Evolutionary conservation across 2,888 invertebrate genomes (phyloP), one percentile per base, ranked within the genome.

Genomic region (Eucera pruinosa): DNA sequence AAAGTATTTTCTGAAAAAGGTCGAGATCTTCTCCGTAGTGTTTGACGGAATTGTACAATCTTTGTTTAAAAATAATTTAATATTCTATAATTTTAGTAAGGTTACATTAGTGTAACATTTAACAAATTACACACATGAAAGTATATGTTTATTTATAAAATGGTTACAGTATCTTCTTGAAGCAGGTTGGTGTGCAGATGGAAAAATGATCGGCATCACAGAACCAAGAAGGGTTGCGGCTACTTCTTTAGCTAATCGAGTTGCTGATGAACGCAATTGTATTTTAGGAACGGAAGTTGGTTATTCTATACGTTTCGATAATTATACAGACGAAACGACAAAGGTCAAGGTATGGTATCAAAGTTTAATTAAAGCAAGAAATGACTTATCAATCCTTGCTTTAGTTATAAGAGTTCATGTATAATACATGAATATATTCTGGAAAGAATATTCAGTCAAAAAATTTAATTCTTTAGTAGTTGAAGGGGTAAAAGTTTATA

Each of bases 191-290:
- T 94, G 95, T 55, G 92, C 94, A 13, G 95, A 96, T 65, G 97
- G 96, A 61, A 93, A 93, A 84, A 94, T 95, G 74, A 96, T 99
- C 61, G 98, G 96, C 54, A 95, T 99, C 76, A 98, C 98, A 2
- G 97, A 99, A 91, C 99, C 99, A 0, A 94, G 99, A 11, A 94
- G 98, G 68, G 96, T 98, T 0, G 98, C 98, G 0, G 98, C 97
- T 0, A 95, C 98, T 57, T 95, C 98, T 30, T 94, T 99, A 20
- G 98, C 99, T 0, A 94, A 94, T 77, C 94, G 99, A 62, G 98
- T 99, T 2, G 96, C 98, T 0, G 96, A 97, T 83, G 99, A 99
- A 93, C 94, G 95, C 9, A 91, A 90, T 50, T 91, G 91, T 58
- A 86, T 92, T 68, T 83, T 92, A 52, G 97, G 97, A 0, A 95